Conservation (phyloP, 2,113 vertebrate species). For the Eublepharis macularius region DNA sequence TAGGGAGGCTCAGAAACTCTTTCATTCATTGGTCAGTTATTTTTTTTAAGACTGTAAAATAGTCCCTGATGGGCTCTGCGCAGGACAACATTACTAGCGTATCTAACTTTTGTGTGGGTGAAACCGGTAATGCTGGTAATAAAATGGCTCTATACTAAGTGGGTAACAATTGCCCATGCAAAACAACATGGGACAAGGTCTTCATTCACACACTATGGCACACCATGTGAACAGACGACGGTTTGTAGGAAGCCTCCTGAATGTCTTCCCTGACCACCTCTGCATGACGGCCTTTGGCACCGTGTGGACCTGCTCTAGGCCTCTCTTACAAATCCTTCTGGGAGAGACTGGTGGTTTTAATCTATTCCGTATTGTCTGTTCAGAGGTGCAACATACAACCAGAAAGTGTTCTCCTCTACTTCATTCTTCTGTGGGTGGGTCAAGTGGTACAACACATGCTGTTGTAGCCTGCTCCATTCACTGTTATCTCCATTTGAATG, state of each 20-base stretch:
- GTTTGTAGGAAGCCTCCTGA: not conserved
- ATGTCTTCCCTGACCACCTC: not conserved
- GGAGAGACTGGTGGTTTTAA: not conserved
- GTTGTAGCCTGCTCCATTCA: no score
- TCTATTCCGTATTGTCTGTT: not conserved
- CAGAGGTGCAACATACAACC: not conserved
- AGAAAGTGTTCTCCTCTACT: no score
- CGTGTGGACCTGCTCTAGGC: not conserved
- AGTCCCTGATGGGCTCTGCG: not conserved
- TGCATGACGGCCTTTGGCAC: not conserved
- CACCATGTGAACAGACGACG: not conserved
- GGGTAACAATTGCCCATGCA: not conserved
- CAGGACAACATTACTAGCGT: not conserved
- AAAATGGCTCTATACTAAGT: not conserved
- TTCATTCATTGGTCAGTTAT: not conserved
- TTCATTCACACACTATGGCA: not conserved
- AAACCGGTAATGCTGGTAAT: not conserved
- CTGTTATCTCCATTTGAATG: no score
- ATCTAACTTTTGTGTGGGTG: not conserved
- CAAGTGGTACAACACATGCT: no score
- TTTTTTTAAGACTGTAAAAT: not conserved
- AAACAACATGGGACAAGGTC: no score
- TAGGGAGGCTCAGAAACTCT: not conserved
- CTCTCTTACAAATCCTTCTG: not conserved
- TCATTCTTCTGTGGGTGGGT: no score